Evolutionary conservation across 2,888 invertebrate species (phyloP), one percentile per base, ranked within the genome.

Genomic region (Sesia apiformis): DNA sequence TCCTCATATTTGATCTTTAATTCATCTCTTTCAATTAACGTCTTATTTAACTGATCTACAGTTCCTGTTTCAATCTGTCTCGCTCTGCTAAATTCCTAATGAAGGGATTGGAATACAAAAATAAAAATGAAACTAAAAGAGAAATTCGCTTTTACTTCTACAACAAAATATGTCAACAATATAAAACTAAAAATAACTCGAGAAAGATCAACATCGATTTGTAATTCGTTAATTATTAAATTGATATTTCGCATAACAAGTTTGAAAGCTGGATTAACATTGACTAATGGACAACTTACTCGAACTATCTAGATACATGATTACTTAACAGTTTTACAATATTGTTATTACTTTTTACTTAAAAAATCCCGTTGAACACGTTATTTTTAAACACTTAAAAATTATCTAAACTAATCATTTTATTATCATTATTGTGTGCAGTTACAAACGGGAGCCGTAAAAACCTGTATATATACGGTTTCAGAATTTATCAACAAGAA

Each of bases 341-440:
- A 76, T 78, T 78, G 74, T 77, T 70, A 68, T 70, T 67, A 73
- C 72, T 72, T 76, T 76, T 70, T 84, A 83, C 85, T 85, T 87
- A 85, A 84, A 81, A 85, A 84, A 81, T 80, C 80, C 84, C 83
- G 76, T 79, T 85, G 87, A 88, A 89, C 86, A 88, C 88, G 83
- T 72, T 76, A 76, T 64, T 60, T 65, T 76, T 78, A 81, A 84
- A 86, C 83, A 80, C 85, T 87, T 86, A 87, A 77, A 23, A 23
- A 23, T 23, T n/a, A 23, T 23, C 83, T 88, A 86, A 83, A 81
- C 82, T 87, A 85, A 73, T 78, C 78, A 70, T 81, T 81, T 49
- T 38, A 23, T 23, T 23, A 83, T 72, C 69, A 79, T 84, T 84
- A 60, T 76, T 84, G 84, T 88, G 87, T 87, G 88, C 82, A 78